Base-by-base conservation (phyloP, 2,888 invertebrate genomes). In the Acrobasis consociella region DNA sequence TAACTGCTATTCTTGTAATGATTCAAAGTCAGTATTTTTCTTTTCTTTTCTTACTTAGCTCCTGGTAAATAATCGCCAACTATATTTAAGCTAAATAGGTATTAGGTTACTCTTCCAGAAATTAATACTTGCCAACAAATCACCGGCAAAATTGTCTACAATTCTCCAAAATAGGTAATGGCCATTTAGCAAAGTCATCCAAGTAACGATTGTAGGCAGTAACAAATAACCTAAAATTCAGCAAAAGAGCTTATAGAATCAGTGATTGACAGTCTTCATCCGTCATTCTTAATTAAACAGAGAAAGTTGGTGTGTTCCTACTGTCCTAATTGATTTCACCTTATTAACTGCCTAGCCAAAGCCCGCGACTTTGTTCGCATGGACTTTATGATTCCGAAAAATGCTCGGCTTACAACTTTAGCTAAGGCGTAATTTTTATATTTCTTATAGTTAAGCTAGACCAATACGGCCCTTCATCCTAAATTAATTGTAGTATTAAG, bases 201-300 rank as follows among this genome's bases (percentile, higher is more conserved):
- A 2, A 46, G 17, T 17, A 56, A 42, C 56, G 56, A 56, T 42
- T 56, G 42, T 55, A 55, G 55, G 39, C 55, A 17, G 55, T 60
- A 60, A 60, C 60, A 60, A 60, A 60, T 60, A 50, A 39, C n/a
- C 52, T 42, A 60, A 49, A 60, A 60, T 53, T 60, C 17, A 46
- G 60, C 52, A 42, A 51, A 52, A 53, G 39, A 22, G 39, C 61
- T 53, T 53, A 61, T 49, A 53, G 46, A 53, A 77, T 77, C 70
- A 70, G 64, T 75, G 78, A 81, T 81, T 82, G 86, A 80, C 81
- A 80, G 72, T 72, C 69, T 67, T 76, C 81, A 82, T 84, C 82
- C 75, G 74, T 85, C 81, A 85, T 80, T 77, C 76, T 75, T 80
- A 82, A 82, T 81, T 81, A 78, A 78, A 76, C 71, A 50, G 60